These are phyloP conservation scores for Ladona fulva DNA, from an alignment of 1,140 invertebrate species.

Conservation along the genomic window DNA sequence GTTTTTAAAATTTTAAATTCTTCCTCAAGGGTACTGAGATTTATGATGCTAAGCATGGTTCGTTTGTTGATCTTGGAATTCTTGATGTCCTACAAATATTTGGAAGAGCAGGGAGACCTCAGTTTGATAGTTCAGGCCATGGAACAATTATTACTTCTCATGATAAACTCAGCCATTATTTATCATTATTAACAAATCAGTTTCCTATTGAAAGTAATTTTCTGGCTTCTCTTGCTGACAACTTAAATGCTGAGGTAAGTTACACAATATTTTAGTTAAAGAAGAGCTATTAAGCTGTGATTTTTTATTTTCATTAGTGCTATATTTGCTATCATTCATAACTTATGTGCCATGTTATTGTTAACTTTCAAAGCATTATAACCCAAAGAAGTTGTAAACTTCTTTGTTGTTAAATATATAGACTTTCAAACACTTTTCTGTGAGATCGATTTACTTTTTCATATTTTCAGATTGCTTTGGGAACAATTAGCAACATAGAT, in stretches of 20 bases:
- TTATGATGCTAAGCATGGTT: constrained; percentile 91
- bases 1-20: no score
- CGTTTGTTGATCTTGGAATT: constrained; percentile 91
- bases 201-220: constrained; percentile 98
- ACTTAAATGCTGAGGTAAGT: constrained; percentile 93
- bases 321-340: neutral
- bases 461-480: constrained; percentile 65
- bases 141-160: constrained; percentile 94
- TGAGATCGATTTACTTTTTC: constrained; percentile 17
- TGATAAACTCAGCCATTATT: constrained; percentile 87
- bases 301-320: no score
- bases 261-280: constrained; percentile 11
- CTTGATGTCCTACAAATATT: constrained; percentile 99
- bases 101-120: constrained; percentile 83
- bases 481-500: constrained; percentile 88
- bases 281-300: no score
- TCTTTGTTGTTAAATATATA: no score
- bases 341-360: constrained; percentile 6
- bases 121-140: constrained; percentile 84
- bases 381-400: neutral
- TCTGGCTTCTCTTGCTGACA: constrained; percentile 82
- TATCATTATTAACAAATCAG: constrained; percentile 90
- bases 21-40: constrained; percentile 82
- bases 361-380: constrained; percentile 18
- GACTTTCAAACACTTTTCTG: constrained; percentile 5